Evolutionary conservation across 2,113 vertebrate species (phyloP).

Genomic region (Dasyornis broadbenti): DNA sequence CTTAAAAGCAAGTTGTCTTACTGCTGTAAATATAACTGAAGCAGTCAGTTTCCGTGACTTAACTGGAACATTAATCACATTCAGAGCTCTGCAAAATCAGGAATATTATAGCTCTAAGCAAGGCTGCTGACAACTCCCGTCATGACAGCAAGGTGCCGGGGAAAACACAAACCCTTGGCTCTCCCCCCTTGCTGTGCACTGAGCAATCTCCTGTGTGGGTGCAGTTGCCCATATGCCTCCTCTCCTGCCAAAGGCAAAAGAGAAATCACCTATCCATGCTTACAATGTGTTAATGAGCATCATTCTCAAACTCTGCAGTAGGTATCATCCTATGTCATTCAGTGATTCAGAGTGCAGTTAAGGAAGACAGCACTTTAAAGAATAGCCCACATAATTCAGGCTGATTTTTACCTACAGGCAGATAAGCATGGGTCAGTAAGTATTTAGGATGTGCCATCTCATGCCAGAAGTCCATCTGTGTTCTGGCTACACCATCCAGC

Average conservation of each 20-base stretch:
- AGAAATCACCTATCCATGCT: background rate
- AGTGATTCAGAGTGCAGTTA: background rate
- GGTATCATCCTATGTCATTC: background rate
- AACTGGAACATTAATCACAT: background rate
- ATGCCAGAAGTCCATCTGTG: background rate
- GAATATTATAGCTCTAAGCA: background rate
- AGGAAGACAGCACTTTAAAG: background rate
- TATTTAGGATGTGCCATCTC: background rate
- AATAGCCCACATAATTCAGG: background rate
- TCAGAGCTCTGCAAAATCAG: background rate
- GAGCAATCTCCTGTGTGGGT: rapidly evolving
- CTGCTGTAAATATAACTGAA: background rate
- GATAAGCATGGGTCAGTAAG: background rate
- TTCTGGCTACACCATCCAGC: background rate
- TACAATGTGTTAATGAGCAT: background rate
- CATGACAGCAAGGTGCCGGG: background rate
- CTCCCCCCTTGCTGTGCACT: background rate
- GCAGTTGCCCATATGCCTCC: background rate
- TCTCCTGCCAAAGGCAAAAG: background rate
- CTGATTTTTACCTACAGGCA: background rate
- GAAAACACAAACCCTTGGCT: background rate
- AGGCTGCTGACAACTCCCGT: background rate
- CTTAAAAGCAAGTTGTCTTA: background rate
- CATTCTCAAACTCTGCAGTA: background rate
- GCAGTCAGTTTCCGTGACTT: rapidly evolving